Evolutionary conservation across 2,888 invertebrate genomes (phyloP).

Genomic region (Ypsolopha scabrella): DNA sequence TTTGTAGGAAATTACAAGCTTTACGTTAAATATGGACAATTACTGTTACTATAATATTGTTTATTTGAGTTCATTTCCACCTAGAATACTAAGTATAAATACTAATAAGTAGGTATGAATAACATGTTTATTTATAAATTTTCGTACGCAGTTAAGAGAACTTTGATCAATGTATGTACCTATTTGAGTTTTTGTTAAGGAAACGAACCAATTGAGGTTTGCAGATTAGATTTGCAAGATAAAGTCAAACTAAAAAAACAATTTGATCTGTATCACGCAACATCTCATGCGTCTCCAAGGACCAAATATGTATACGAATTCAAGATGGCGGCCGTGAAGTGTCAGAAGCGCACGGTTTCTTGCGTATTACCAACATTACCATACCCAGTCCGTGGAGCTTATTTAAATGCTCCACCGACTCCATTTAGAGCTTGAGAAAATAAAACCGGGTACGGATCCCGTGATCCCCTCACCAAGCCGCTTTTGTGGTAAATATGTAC

Average conservation of each 20-base stretch:
- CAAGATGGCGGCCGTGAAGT: constrained; percentile 49
- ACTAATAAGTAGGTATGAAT: no score
- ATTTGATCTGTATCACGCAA: neutral
- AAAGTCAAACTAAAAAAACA: neutral
- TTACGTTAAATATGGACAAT: no score
- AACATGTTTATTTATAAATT: no score
- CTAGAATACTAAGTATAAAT: no score
- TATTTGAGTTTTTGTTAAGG: no score
- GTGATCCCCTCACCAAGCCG: constrained; percentile 63
- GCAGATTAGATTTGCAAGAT: neutral
- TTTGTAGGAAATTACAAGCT: no score
- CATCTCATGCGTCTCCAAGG: constrained; percentile 17
- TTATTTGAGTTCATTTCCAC: no score
- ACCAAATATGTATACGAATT: constrained; percentile 31
- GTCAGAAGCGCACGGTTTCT: constrained; percentile 52
- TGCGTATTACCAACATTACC: constrained; percentile 68
- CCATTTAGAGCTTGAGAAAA: constrained; percentile 71
- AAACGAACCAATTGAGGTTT: neutral
- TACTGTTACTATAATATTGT: no score
- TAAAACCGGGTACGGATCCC: constrained; percentile 65
- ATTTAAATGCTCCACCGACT: constrained; percentile 71
- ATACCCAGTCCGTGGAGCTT: constrained; percentile 67
- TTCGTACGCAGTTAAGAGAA: no score
- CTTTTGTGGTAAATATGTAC: constrained; percentile 70
- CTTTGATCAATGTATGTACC: no score